A percentile compares a stretch with the other conserved stretches of the same genome.
phyloP scores from a whole-genome alignment of 2,888 invertebrate species.

The Cheilosia urbana region DNA sequence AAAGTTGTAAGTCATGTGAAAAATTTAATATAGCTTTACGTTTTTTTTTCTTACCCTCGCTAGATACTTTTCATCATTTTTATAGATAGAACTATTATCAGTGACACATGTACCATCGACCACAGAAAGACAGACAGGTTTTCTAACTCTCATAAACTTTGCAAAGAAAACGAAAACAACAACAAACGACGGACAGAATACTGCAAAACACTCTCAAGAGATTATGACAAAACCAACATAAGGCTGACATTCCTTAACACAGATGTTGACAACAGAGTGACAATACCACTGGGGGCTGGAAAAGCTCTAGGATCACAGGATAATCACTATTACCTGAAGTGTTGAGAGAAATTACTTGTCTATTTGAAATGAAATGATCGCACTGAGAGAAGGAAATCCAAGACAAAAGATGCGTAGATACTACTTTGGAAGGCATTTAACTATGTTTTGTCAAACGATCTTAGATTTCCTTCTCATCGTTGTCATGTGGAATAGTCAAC shows the following conservation, averaged over 20 bases:
- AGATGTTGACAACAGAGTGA: constrained; percentile 38
- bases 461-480: constrained; percentile 67
- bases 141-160: neutral
- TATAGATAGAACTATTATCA: too few relatives aligned
- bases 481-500: constrained; percentile 41
- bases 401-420: constrained; percentile 15
- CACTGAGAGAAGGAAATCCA: constrained; percentile 58
- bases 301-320: constrained; percentile 57
- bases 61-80: too few relatives aligned
- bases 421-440: neutral
- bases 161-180: neutral
- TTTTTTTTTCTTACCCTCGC: too few relatives aligned
- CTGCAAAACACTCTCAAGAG: constrained; percentile 51
- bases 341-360: constrained; percentile 15
- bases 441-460: constrained; percentile 13
- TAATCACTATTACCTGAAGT: constrained; percentile 63
- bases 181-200: constrained; percentile 14
- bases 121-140: too few relatives aligned
- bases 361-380: constrained; percentile 54
- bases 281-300: constrained; percentile 56
- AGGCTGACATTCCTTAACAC: constrained; percentile 20
- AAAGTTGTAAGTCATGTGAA: too few relatives aligned
- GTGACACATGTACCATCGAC: too few relatives aligned
- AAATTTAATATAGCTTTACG: too few relatives aligned
- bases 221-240: constrained; percentile 36